A percentile compares a stretch with the other conserved stretches of the same genome.
Evolutionary conservation across 2,113 vertebrate genomes (phyloP).

Genomic region (Barbus barbus): DNA sequence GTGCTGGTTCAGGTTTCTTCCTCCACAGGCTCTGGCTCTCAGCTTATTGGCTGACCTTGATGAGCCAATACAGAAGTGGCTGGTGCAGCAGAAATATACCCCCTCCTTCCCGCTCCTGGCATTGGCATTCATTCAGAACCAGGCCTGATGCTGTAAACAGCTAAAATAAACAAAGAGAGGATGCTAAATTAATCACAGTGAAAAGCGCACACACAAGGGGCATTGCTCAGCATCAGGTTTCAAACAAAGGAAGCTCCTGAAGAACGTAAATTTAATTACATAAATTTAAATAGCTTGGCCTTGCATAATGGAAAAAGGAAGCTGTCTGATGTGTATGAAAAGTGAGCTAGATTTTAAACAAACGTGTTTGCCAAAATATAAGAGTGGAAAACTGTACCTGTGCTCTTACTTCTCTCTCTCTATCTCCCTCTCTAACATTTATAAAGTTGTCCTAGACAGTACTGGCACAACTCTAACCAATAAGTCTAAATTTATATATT

Average conservation of each 20-base stretch:
- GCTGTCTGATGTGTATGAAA: not conserved
- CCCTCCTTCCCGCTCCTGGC: slow-evolving; percentile 22
- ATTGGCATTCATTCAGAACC: slow-evolving; percentile 30
- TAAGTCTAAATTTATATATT: not conserved
- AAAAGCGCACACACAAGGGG: not conserved
- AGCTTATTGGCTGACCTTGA: slow-evolving; percentile 60
- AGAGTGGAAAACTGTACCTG: not conserved
- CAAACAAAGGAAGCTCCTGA: not conserved
- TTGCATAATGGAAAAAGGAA: slow-evolving; percentile 14
- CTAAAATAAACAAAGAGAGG: slow-evolving; percentile 23
- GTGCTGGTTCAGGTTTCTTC: slow-evolving; percentile 60
- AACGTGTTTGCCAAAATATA: not conserved
- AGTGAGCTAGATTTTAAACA: not conserved
- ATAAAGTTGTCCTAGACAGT: not conserved
- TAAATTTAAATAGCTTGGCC: not conserved
- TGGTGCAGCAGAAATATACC: slow-evolving; percentile 53
- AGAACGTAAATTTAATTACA: not conserved
- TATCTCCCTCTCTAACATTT: not conserved
- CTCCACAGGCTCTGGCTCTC: slow-evolving; percentile 46
- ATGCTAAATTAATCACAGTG: slow-evolving; percentile 23
- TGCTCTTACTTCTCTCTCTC: not conserved
- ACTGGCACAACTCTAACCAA: not conserved
- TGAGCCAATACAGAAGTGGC: slow-evolving; percentile 43
- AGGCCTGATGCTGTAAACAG: slow-evolving; percentile 33
- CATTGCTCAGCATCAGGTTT: not conserved